Base-by-base conservation (phyloP, 2,797 vertebrate genomes). In the Pelodytes ibericus region DNA sequence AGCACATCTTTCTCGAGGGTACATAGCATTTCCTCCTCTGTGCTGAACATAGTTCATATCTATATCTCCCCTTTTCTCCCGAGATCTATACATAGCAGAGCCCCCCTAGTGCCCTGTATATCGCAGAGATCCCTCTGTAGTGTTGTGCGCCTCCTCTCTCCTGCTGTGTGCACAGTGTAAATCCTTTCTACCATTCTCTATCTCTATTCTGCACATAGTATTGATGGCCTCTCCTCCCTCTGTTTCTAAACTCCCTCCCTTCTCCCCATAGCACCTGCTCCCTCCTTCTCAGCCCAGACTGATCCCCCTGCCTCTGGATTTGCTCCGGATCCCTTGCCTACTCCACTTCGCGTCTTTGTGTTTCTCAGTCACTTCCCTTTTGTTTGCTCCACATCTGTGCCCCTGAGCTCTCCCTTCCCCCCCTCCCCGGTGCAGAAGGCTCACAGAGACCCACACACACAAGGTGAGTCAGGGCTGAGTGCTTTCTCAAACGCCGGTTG, bases 351-450 rank as follows among this genome's bases (percentile, higher is more conserved):
- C n/a, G 62, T 78, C 57, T 78, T 78, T 56, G 70, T 68, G 56
- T 67, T 78, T 72, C 24, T 78, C 76, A 72, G 36, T 72, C 70
- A 78, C 64, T 73, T 74, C 70, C 69, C 75, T 77, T 73, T 73
- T 77, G 65, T 74, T 72, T 73, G 69, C 75, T 77, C 69, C 75
- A 77, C 75, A 77, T 77, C 75, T 77, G 75, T 77, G 69, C 75
- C 68, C 61, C 69, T 63, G 57, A 41, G 58, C 66, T 33, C 74
- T 68, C 73, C 64, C 74, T 58, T 41, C 49, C 51, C 75, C 58
- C 31, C 49, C 56, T 24, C 16, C 39, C 36, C 69, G 11, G 11
- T 66, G 26, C 60, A 33, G 47, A 33, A 31, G 39, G 75, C 66
- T 41, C 67, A 53, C 24, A 71, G 39, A 53, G 75, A 77, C 51